phyloP scores from a whole-genome alignment of 2,888 invertebrate genomes.

The Theretra japonica region DNA sequence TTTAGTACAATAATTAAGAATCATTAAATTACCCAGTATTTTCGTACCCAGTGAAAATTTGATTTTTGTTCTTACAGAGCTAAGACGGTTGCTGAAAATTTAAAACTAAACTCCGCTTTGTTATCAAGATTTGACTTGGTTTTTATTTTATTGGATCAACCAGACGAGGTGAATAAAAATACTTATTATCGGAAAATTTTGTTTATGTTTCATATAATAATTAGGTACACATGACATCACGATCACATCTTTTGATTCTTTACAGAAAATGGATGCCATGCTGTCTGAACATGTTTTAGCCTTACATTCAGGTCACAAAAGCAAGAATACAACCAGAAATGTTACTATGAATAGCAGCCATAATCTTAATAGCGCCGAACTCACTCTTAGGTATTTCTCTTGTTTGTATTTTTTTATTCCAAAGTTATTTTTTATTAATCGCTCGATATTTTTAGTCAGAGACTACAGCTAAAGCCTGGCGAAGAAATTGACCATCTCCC shows the following conservation, averaged over 20 bases:
- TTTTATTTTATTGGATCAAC: slow-evolving; percentile 94
- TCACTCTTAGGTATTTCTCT: slow-evolving; percentile 61
- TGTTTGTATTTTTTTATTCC: background rate
- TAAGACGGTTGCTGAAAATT: slow-evolving; percentile 95
- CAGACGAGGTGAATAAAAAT: slow-evolving; percentile 87
- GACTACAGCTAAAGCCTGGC: slow-evolving; percentile 84
- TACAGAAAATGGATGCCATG: slow-evolving; percentile 89
- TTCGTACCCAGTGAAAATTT: background rate
- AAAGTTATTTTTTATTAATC: background rate
- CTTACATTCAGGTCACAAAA: slow-evolving; percentile 85
- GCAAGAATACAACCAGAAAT: slow-evolving; percentile 47
- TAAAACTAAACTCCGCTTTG: slow-evolving; percentile 93
- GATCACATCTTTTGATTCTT: slow-evolving; percentile 41
- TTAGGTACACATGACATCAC: too few relatives aligned
- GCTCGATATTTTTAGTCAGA: slow-evolving; percentile 75
- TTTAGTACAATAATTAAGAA: too few relatives aligned
- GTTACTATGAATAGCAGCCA: slow-evolving; percentile 55
- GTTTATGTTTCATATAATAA: too few relatives aligned
- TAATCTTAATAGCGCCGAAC: slow-evolving; percentile 61
- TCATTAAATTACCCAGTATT: background rate
- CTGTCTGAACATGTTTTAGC: slow-evolving; percentile 94
- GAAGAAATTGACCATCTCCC: slow-evolving; percentile 90
- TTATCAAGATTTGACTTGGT: slow-evolving; percentile 97
- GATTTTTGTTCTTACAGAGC: slow-evolving; percentile 73
- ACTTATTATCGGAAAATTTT: too few relatives aligned